Evolutionary conservation across 2,113 vertebrate genomes (phyloP), one percentile per base, ranked within the genome.

Genomic region (Lota lota): DNA sequence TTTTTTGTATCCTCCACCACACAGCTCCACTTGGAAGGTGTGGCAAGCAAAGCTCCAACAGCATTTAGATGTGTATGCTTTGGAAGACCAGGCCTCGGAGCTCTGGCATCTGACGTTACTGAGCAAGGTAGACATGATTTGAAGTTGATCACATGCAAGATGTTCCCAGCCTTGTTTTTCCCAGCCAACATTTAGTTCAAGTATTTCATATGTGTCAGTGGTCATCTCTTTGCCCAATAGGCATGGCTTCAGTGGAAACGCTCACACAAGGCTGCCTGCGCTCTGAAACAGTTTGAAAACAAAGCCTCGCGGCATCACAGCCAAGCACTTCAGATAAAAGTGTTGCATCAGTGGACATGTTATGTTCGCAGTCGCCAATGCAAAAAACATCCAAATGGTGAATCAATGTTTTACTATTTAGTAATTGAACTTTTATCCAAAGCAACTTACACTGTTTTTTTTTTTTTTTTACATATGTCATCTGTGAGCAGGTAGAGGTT

Each of bases 221-320:
- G 5, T 2, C 12, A 69, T 15, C 54, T 33, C 56, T 82, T 59
- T 77, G n/a, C 66, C 0, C 56, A 47, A 47, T 76, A 99, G 96
- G 88, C 89, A 21, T 98, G 93, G 94, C 63, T 89, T 66, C 89
- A 67, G 56, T 98, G 95, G 96, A 92, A 58, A 75, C 81, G 89
- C 3, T 79, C 87, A 58, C 85, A 91, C 47, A 56, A 77, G 0
- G 12, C 58, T 8, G 75, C 47, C 18, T 81, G 80, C 78, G 70
- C 19, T 20, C 82, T 91, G 17, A 93, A 80, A 70, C 63, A 81
- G 71, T 89, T 86, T 61, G 84, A 87, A 69, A 51, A 61, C 58
- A 90, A 68, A 21, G 94, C 94, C 56, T 58, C 80, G 3, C 80
- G 62, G 58, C 89, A 93, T 36, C 76, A 80, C 65, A 73, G 19